A percentile compares a stretch with the other conserved stretches of the same genome.
Evolutionary conservation across 2,888 invertebrate genomes (phyloP).

Genomic region (Trimorus sp.): DNA sequence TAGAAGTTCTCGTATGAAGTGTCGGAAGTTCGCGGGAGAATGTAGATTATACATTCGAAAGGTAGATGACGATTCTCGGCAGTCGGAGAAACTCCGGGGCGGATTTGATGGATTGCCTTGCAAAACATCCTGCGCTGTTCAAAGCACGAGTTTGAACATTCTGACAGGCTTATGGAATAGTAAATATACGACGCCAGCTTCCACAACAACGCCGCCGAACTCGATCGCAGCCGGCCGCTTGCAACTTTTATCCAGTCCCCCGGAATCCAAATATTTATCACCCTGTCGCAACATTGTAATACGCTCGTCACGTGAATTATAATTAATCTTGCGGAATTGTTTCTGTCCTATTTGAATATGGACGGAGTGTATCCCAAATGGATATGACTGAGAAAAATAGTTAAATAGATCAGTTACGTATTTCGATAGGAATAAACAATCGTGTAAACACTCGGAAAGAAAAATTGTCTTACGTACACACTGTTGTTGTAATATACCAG

Average conservation of each 20-base stretch:
- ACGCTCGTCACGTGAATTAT: background rate
- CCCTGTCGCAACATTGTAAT: constrained; percentile 6
- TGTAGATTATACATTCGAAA: constrained; percentile 61
- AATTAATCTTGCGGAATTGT: background rate
- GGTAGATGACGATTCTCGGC: constrained; percentile 63
- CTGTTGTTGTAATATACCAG: no score
- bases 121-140: constrained; percentile 65
- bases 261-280: constrained; percentile 30
- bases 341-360: background rate
- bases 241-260: constrained; percentile 35
- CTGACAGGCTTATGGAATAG: constrained; percentile 64
- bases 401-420: no score
- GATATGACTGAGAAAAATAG: no score
- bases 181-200: constrained; percentile 64
- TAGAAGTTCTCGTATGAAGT: constrained; percentile 63
- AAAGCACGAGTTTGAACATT: constrained; percentile 65
- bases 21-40: constrained; percentile 63
- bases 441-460: no score
- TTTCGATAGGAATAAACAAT: no score
- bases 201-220: constrained; percentile 61
- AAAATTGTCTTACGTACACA: no score
- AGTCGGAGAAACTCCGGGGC: constrained; percentile 65
- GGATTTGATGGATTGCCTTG: constrained; percentile 70
- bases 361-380: background rate
- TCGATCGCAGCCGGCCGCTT: constrained; percentile 60